These are phyloP conservation scores for Trachymyrmex cornetzi DNA, from an alignment of 1,140 invertebrate species.

Conservation along the genomic window DNA sequence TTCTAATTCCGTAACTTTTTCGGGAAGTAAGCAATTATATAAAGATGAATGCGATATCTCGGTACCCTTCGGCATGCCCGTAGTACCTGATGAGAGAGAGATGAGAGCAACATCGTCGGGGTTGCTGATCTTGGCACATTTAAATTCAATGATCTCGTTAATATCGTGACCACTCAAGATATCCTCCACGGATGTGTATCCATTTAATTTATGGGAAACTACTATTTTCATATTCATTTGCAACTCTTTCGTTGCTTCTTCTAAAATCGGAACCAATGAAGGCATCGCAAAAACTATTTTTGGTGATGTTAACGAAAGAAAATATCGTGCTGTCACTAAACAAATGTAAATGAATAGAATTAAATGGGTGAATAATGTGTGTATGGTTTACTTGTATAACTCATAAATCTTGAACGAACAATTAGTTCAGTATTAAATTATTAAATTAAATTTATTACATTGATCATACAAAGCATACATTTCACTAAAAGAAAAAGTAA, in stretches of 20 bases:
- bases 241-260: slow-evolving; percentile 68
- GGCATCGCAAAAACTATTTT: slow-evolving; percentile 81
- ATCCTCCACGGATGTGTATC: slow-evolving; percentile 68
- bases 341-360: slow-evolving; percentile 49
- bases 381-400: neutral
- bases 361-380: no score
- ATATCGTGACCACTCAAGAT: slow-evolving; percentile 61
- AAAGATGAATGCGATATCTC: slow-evolving; percentile 18
- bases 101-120: slow-evolving; percentile 47
- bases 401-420: no score
- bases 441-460: neutral
- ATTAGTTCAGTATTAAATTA: neutral
- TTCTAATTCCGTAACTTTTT: slow-evolving; percentile 17
- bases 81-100: slow-evolving; percentile 6
- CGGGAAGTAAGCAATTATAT: slow-evolving; percentile 16
- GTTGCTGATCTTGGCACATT: slow-evolving; percentile 56
- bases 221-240: slow-evolving; percentile 74
- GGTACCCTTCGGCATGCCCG: slow-evolving; percentile 9
- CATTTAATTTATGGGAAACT: slow-evolving; percentile 73
- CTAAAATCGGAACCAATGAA: slow-evolving; percentile 59
- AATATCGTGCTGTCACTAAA: slow-evolving; percentile 74
- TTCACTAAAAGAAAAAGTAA: no score
- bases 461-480: neutral
- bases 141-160: slow-evolving; percentile 24
- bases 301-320: slow-evolving; percentile 80